Conservation (phyloP, 2,797 vertebrate species). For the Euthynnus affinis region DNA sequence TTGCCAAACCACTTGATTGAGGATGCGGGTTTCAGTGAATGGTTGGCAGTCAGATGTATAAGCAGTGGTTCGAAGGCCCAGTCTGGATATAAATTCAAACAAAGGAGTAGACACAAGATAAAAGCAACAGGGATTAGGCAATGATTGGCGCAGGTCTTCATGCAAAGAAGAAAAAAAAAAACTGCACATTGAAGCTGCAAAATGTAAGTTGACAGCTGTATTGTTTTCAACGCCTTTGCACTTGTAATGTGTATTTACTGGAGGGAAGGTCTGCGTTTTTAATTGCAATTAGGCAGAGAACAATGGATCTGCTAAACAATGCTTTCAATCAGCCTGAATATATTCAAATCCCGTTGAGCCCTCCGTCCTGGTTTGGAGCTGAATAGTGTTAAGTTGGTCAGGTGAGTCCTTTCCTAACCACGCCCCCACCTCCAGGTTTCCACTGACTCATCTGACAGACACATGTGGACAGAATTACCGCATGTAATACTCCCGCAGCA, state of each 20-base stretch:
- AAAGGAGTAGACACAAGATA: constrained; percentile 59
- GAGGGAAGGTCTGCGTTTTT: not conserved
- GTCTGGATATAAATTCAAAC: constrained; percentile 61
- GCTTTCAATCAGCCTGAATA: not conserved
- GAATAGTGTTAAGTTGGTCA: constrained; percentile 60
- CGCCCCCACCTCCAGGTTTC: constrained; percentile 47
- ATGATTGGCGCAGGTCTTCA: constrained; percentile 44
- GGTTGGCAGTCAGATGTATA: constrained; percentile 41
- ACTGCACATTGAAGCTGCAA: constrained; percentile 9
- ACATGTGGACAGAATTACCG: constrained; percentile 58
- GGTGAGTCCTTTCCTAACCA: constrained; percentile 53
- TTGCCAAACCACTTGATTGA: constrained; percentile 70
- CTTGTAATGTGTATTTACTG: constrained; percentile 1
- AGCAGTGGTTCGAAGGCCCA: constrained; percentile 62
- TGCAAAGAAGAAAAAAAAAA: not conserved
- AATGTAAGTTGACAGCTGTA: constrained; percentile 7
- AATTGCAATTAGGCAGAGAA: not conserved
- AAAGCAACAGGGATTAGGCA: constrained; percentile 39
- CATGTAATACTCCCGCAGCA: constrained; percentile 61
- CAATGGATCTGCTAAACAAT: not conserved
- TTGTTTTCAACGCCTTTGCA: constrained; percentile 1
- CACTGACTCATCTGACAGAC: constrained; percentile 60
- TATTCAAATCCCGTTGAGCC: not conserved
- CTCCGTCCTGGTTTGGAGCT: not conserved
- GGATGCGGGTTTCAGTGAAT: constrained; percentile 51